Base-by-base conservation (phyloP, 2,888 invertebrate species). In the Drosophila vallismaia region DNA sequence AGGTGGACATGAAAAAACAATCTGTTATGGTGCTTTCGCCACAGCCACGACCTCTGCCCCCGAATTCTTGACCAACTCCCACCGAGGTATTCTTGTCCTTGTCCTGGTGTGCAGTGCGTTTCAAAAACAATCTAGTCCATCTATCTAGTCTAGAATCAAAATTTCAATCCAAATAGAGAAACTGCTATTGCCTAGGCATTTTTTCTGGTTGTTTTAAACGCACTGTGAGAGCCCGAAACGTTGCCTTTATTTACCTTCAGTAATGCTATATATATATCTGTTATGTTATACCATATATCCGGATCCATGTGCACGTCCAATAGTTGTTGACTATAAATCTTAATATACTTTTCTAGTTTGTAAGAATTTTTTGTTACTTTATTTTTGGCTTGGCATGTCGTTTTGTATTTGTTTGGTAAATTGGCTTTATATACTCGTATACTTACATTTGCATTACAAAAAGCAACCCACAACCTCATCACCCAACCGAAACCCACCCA, bases 21-120 rank as follows among this genome's bases (percentile, higher is more conserved):
- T n/a, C n/a, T n/a, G n/a, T n/a, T n/a, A n/a, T n/a, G n/a, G n/a
- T n/a, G n/a, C n/a, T n/a, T n/a, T n/a, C n/a, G n/a, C n/a, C n/a
- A n/a, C n/a, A n/a, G n/a, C n/a, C n/a, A n/a, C n/a, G n/a, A n/a
- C n/a, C n/a, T n/a, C n/a, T n/a, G n/a, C n/a, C n/a, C n/a, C n/a
- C n/a, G n/a, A n/a, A n/a, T n/a, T 48, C 42, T 28, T 28, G 29
- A 10, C 36, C n/a, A 29, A 38, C 14, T 36, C 19, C 44, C 46
- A 29, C 14, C 38, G 24, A 36, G 26, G 51, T 45, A 50, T 56
- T 62, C 53, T 31, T 38, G 57, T 49, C 52, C 68, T 46, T 38
- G 69, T 64, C 45, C 63, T 46, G 40, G 60, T 46, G 51, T 52
- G 26, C 52, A 67, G 68, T 64, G 64, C 68, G 67, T 67, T 67